Evolutionary conservation across 2,888 invertebrate genomes (phyloP).

Genomic region (Acanthosepion lycidas): DNA sequence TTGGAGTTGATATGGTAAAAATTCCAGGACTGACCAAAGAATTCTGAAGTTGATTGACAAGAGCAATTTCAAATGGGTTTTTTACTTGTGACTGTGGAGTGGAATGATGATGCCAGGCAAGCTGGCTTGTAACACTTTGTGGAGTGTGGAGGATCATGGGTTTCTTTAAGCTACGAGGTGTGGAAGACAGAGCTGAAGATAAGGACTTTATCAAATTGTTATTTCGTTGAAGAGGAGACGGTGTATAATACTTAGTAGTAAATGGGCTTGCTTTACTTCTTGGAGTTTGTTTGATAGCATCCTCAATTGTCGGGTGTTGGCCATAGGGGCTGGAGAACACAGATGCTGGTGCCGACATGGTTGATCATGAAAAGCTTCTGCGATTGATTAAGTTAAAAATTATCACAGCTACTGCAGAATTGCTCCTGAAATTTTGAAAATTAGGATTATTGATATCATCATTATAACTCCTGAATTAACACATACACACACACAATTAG

Average conservation of each 20-base stretch:
- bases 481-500: too few species aligned
- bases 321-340: background rate
- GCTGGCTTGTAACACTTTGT: constrained; percentile 13
- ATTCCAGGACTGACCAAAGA: constrained; percentile 41
- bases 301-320: background rate
- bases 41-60: constrained; percentile 34
- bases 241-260: background rate
- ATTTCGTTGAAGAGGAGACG: constrained; percentile 35
- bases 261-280: background rate
- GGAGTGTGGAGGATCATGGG: background rate
- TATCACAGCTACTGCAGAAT: background rate
- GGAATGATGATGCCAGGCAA: constrained; percentile 23
- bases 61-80: constrained; percentile 46
- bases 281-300: background rate
- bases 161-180: background rate
- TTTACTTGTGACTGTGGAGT: constrained; percentile 46
- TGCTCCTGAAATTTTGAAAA: background rate
- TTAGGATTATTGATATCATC: background rate
- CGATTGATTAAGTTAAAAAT: background rate
- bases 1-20: constrained; percentile 35
- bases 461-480: too few species aligned
- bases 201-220: constrained; percentile 1
- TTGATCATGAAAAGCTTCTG: background rate
- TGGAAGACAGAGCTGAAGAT: background rate
- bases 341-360: background rate